Conservation (phyloP, 30 jellyfish, hydroid and myxozoan species). For the Morbakka virulenta region DNA sequence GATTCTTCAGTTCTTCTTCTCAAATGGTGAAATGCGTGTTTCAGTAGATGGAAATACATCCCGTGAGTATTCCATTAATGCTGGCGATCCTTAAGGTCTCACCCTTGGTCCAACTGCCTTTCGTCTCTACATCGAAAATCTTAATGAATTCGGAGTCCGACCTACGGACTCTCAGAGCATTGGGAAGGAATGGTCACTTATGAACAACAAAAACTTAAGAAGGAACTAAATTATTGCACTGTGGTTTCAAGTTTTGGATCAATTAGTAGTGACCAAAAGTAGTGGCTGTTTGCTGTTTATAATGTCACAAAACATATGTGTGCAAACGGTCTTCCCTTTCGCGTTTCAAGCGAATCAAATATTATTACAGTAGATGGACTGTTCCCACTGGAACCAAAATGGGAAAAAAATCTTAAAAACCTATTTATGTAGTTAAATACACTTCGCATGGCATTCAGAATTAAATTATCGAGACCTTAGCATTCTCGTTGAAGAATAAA, state of each 20-base stretch:
- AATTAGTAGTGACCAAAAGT: background rate
- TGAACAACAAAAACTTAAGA: background rate
- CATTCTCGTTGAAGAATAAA: background rate
- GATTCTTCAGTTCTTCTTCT: no score
- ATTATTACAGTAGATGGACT: background rate
- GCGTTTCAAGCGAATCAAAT: background rate
- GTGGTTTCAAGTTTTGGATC: background rate
- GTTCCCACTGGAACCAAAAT: constrained; percentile 23
- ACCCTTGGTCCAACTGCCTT: no score
- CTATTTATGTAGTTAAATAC: constrained; percentile 1
- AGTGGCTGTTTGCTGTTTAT: background rate
- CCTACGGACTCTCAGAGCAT: background rate
- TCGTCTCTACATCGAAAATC: no score
- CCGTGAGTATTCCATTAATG: no score
- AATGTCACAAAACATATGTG: background rate
- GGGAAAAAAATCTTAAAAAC: constrained; percentile 1
- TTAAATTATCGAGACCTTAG: background rate
- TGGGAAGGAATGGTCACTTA: background rate
- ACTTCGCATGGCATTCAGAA: background rate
- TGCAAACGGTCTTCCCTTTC: background rate
- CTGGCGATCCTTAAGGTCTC: no score
- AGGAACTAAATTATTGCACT: background rate
- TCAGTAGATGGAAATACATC: no score
- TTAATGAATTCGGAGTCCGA: no score
- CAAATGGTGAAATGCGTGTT: no score